A percentile compares a stretch with the other conserved stretches of the same genome.
These are phyloP conservation scores for Conus betulinus DNA, from an alignment of 1,140 invertebrate species.

Conservation along the genomic window DNA sequence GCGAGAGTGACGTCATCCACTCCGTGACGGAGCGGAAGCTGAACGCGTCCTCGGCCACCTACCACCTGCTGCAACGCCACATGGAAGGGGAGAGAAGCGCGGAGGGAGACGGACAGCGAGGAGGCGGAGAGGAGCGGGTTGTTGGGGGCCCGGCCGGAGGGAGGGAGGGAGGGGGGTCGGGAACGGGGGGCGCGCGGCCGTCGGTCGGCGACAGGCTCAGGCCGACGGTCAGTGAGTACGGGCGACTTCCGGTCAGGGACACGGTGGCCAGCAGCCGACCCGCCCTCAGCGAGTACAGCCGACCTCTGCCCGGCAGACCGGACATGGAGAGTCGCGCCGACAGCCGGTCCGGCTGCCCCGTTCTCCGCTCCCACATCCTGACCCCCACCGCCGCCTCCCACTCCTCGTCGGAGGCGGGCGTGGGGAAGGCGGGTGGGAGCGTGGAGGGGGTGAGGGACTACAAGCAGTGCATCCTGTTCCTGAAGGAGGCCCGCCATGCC, in stretches of 20 bases:
- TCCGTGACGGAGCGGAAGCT: constrained; percentile 62
- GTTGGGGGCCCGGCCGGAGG: too few relatives aligned
- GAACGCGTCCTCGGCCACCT: constrained; percentile 59
- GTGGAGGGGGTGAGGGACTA: not conserved
- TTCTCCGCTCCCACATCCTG: not conserved
- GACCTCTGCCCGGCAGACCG: not conserved
- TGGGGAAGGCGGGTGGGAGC: too few relatives aligned
- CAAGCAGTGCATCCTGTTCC: constrained; percentile 32
- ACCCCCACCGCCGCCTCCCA: not conserved
- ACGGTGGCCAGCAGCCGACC: not conserved
- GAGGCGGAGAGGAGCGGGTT: not conserved
- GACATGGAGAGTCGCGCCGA: not conserved
- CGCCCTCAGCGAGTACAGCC: not conserved
- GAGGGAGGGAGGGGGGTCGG: not conserved
- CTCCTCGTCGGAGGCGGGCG: not conserved
- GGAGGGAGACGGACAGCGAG: not conserved
- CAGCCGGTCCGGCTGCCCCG: not conserved
- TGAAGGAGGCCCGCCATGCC: constrained; percentile 13
- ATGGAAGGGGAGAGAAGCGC: constrained; percentile 15
- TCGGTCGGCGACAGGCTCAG: not conserved
- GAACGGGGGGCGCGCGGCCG: not conserved
- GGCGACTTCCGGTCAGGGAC: not conserved
- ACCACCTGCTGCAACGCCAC: constrained; percentile 47
- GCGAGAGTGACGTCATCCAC: constrained; percentile 60
- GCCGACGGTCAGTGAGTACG: not conserved